Evolutionary conservation across 2,113 vertebrate species (phyloP), one percentile per base, ranked within the genome.

Genomic region (Sigmodon hispidus): DNA sequence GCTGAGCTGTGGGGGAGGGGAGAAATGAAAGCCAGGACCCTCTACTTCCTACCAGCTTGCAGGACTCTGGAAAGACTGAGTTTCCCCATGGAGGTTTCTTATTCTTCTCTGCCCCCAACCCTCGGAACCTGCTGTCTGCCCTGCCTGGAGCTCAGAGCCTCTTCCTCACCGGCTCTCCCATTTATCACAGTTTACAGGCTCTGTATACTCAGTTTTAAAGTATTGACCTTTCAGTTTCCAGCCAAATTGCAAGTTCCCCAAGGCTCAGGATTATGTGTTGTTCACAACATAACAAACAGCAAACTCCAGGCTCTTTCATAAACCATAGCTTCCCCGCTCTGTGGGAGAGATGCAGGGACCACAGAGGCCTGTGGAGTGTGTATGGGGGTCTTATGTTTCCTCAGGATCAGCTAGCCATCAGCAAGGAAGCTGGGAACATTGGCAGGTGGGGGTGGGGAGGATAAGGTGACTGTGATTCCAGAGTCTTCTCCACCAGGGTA

Each of bases 211-310:
- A 4, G 48, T 87, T 93, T 95, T 93, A 91, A 94, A 90, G 75
- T 85, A 96, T 61, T 97, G 97, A 92, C 96, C 96, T 96, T 97
- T 96, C 63, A 5, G 83, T 93, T 93, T 91, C 95, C 87, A 96
- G 77, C 85, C 87, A 83, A 88, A 96, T 55, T 85, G 70, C 94
- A 95, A 88, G 76, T 93, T 97, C 96, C 95, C 96, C 87, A 88
- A 95, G 96, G 94, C 85, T 85, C 70, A 72, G 89, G 89, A 86
- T 91, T 94, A 65, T 88, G 95, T 96, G 95, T 96, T 94, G 93
- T 96, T 92, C 75, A 96, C 96, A 97, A 95, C 90, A 94, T 94
- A 97, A 87, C 93, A 92, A 86, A 93, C 72, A 94, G 73, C 91
- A 89, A 93, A 86, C 80, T 45, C 76, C 84, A 79, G 40, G 69